These are phyloP conservation scores for Palythoa grandis DNA, from an alignment of 92 coral and sea anemone species.

Conservation along the genomic window DNA sequence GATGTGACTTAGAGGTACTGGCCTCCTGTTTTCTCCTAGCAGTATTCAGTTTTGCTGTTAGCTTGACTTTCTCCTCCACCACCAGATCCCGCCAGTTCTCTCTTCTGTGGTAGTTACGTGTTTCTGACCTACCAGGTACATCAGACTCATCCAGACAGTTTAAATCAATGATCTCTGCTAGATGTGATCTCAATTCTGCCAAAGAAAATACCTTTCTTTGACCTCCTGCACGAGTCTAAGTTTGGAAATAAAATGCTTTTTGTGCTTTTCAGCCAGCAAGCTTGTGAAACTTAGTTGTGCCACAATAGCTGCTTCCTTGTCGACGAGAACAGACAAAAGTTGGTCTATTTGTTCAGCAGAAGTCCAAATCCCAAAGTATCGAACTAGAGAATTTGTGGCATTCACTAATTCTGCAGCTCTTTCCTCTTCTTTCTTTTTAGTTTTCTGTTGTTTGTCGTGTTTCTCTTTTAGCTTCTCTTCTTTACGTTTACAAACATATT, in stretches of 20 bases:
- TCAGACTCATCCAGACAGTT: conserved; percentile 11
- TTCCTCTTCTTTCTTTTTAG: conserved; percentile 26
- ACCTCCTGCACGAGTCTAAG: conserved; percentile 20
- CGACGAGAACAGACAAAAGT: conserved; percentile 23
- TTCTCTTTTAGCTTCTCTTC: conserved; percentile 1
- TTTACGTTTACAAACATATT: conserved; percentile 4
- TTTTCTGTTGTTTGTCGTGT: conserved; percentile 11
- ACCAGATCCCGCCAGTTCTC: conserved; percentile 18
- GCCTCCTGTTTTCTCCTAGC: conserved; percentile 22
- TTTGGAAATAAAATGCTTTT: neutral
- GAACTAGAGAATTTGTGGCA: conserved; percentile 22
- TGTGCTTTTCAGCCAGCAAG: conserved; percentile 15
- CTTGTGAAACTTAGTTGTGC: conserved; percentile 19
- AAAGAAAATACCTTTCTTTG: conserved; percentile 20
- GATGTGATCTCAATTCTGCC: conserved; percentile 26
- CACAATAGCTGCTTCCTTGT: conserved; percentile 20
- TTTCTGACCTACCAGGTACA: conserved; percentile 9
- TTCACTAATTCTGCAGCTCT: conserved; percentile 22
- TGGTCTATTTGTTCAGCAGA: conserved; percentile 12
- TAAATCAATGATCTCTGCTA: conserved; percentile 14
- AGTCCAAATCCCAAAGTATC: conserved; percentile 11
- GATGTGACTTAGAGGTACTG: neutral
- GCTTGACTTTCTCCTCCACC: conserved; percentile 19
- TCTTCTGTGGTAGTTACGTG: conserved; percentile 11
- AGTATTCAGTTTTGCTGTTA: conserved; percentile 11